Percentiles rank a stretch among this genome's conserved stretches.
These are phyloP conservation scores for Meandrusa payeni DNA, from an alignment of 2,888 invertebrate genomes.

Conservation along the genomic window DNA sequence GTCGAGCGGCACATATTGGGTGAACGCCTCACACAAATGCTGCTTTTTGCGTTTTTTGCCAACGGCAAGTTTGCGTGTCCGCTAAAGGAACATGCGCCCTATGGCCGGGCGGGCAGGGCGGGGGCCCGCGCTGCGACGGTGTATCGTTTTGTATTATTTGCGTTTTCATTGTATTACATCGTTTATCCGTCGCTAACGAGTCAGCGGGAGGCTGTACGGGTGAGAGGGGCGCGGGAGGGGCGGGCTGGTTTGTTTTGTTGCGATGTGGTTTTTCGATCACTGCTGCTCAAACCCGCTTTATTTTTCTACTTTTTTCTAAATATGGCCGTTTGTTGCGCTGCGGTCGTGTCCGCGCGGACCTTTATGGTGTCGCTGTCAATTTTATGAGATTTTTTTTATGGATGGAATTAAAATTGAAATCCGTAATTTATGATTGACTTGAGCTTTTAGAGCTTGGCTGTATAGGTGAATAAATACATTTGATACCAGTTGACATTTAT, in stretches of 20 bases:
- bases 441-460: too few species aligned
- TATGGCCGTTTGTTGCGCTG: conserved; percentile 32
- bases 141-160: conserved; percentile 67
- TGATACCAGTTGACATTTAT: too few species aligned
- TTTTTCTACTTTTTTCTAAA: conserved; percentile 32
- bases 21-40: conserved; percentile 77
- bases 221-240: conserved; percentile 42
- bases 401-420: too few species aligned
- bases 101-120: conserved; percentile 25
- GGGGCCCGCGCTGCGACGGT: conserved; percentile 42
- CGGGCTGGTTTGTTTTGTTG: conserved; percentile 53
- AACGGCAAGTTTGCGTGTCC: conserved; percentile 21
- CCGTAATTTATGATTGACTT: too few species aligned
- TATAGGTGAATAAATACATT: too few species aligned
- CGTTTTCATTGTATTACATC: conserved; percentile 70
- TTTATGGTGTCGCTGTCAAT: too few species aligned
- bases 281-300: conserved; percentile 43
- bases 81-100: conserved; percentile 33
- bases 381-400: too few species aligned
- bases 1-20: conserved; percentile 66
- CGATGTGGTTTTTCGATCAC: conserved; percentile 45
- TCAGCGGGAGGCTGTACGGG: conserved; percentile 53
- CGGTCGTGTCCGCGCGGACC: too few species aligned
- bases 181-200: conserved; percentile 73
- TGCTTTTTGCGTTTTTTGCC: conserved; percentile 43